Conservation (phyloP, 2,888 invertebrate genomes). For the Idaea aversata region DNA sequence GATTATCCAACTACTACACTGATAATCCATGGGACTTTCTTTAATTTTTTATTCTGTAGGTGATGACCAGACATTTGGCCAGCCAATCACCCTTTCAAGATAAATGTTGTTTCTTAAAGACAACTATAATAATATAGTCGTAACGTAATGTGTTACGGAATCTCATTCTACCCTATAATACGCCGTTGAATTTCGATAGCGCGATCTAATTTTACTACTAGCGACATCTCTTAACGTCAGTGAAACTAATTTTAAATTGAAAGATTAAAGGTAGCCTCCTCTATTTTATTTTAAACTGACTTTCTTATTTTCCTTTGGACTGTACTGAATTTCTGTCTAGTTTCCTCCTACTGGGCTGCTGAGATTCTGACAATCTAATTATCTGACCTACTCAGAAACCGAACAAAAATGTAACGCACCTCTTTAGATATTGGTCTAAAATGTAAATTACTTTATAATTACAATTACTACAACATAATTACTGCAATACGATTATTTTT, state of each 20-base stretch:
- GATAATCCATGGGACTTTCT: neutral
- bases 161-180: neutral
- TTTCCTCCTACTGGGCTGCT: too few species aligned
- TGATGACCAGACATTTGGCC: neutral
- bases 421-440: too few species aligned
- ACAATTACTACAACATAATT: too few species aligned
- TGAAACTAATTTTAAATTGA: neutral
- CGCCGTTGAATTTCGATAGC: neutral
- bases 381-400: too few species aligned
- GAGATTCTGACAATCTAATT: too few species aligned
- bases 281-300: too few species aligned
- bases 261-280: neutral
- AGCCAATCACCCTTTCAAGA: slow-evolving; percentile 12
- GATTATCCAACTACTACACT: too few species aligned
- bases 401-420: too few species aligned
- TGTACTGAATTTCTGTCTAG: too few species aligned
- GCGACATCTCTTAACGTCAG: slow-evolving; percentile 10
- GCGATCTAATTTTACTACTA: slow-evolving; percentile 1
- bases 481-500: too few species aligned
- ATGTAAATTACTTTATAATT: too few species aligned
- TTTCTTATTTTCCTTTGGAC: too few species aligned
- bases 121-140: neutral
- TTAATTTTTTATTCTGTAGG: slow-evolving; percentile 8
- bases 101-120: slow-evolving; percentile 14
- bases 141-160: neutral